These are phyloP conservation scores for Oligia strigilis DNA, from an alignment of 2,888 invertebrate species.

Conservation along the genomic window DNA sequence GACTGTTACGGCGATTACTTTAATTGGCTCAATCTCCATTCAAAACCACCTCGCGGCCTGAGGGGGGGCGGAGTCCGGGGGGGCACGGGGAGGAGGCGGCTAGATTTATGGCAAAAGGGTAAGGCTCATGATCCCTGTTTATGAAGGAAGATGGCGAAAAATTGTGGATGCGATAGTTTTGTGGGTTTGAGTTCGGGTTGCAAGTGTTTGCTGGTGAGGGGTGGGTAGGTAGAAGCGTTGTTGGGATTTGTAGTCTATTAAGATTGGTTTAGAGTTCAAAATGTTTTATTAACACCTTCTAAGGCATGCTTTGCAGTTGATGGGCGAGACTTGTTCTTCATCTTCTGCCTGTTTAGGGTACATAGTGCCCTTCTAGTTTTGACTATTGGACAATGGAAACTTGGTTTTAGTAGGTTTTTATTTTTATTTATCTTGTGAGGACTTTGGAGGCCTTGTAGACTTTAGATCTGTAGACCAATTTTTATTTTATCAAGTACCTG, in stretches of 20 bases:
- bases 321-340: not conserved
- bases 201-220: not conserved
- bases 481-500: no score
- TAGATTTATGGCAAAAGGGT: slow-evolving; percentile 90
- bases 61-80: slow-evolving; percentile 68
- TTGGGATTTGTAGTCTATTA: not conserved
- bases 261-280: not conserved
- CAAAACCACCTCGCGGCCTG: slow-evolving; percentile 89
- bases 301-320: not conserved
- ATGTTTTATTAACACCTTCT: not conserved
- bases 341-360: not conserved
- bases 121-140: slow-evolving; percentile 89
- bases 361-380: not conserved
- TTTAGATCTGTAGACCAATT: no score
- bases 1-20: slow-evolving; percentile 93
- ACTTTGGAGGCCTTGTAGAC: no score
- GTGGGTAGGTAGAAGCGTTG: not conserved
- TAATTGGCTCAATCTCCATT: slow-evolving; percentile 93
- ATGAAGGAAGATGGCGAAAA: slow-evolving; percentile 89
- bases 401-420: no score
- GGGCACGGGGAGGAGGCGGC: slow-evolving; percentile 77
- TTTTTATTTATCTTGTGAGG: no score
- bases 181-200: slow-evolving; percentile 20
- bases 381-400: no score
- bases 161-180: slow-evolving; percentile 74